Conservation (phyloP, 2,888 invertebrate species). For the Chymomyza amoena region DNA sequence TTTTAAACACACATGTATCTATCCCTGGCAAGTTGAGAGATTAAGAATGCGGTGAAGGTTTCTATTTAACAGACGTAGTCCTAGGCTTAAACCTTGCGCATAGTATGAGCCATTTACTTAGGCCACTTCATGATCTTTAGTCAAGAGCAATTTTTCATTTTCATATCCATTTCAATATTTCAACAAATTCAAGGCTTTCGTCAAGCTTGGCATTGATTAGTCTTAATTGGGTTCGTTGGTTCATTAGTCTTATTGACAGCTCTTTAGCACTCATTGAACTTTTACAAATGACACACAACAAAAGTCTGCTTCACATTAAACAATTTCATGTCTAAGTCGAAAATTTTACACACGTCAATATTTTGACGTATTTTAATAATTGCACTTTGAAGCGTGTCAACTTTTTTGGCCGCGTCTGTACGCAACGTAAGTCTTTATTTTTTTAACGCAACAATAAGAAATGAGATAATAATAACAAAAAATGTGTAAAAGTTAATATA, state of each 20-base stretch:
- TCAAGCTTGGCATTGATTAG: neutral
- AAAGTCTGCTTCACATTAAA: neutral
- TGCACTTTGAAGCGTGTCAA: neutral
- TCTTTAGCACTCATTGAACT: neutral
- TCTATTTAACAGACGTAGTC: too few relatives aligned
- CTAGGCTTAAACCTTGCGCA: neutral
- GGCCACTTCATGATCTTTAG: too few relatives aligned
- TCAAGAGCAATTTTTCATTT: neutral
- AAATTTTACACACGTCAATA: neutral
- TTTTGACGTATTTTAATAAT: neutral
- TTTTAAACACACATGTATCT: conserved; percentile 3
- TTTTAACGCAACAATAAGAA: conserved; percentile 40
- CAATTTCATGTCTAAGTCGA: neutral
- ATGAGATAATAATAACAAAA: conserved; percentile 67
- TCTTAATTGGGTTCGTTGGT: neutral
- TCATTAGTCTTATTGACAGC: neutral
- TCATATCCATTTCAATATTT: neutral
- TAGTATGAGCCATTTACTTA: neutral
- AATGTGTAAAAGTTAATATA: conserved; percentile 49
- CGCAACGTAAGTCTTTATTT: neutral
- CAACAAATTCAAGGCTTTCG: neutral
- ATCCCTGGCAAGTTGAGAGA: neutral
- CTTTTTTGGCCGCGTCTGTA: neutral
- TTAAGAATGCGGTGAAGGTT: conserved; percentile 3
- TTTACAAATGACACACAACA: neutral